Evolutionary conservation across 2,113 vertebrate genomes (phyloP).

Genomic region (Fukomys damarensis): DNA sequence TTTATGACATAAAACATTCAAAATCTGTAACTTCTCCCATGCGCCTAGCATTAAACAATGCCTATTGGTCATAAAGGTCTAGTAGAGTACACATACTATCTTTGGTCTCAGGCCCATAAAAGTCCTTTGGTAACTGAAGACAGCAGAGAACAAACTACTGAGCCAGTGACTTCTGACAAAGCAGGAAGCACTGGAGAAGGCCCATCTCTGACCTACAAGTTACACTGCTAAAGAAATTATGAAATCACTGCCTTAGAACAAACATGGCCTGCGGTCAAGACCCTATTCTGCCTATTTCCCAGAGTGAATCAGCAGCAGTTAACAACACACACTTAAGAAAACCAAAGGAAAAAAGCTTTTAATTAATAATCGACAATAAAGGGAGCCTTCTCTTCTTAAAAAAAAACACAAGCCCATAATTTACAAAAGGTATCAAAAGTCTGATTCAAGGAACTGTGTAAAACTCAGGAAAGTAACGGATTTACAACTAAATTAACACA

Average conservation of each 20-base stretch:
- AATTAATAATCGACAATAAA: background rate
- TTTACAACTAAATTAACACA: background rate
- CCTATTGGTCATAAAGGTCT: background rate
- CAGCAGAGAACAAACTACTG: background rate
- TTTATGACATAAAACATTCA: background rate
- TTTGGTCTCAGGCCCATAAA: background rate
- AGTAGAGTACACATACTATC: background rate
- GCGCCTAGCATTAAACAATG: background rate
- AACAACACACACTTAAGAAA: background rate
- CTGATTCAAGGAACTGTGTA: background rate
- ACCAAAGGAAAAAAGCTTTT: background rate
- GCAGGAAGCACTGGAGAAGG: background rate
- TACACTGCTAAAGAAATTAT: background rate
- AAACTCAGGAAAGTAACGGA: conserved; percentile 30
- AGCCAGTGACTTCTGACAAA: conserved; percentile 30
- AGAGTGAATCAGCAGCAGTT: background rate
- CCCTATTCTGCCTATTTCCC: background rate
- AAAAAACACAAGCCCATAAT: background rate
- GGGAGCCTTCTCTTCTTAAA: background rate
- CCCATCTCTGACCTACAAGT: background rate
- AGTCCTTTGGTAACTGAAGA: background rate
- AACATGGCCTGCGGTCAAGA: background rate
- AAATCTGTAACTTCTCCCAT: conserved; percentile 16
- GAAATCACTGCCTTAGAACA: conserved; percentile 9
- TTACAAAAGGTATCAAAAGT: background rate